Conservation (phyloP, 2,888 invertebrate genomes). For the Ceraclea dissimilis region DNA sequence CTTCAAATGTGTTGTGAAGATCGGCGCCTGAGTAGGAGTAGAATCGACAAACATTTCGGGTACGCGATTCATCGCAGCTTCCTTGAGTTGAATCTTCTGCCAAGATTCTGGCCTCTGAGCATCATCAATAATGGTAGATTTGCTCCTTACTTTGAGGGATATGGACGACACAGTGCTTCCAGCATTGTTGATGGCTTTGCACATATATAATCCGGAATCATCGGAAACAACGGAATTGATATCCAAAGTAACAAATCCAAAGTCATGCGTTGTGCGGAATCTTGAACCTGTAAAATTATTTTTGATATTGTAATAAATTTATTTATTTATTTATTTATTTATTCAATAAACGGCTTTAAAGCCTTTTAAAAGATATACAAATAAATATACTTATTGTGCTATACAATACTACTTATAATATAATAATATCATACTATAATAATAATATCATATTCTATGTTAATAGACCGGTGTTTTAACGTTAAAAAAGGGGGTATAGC, state of each 20-base stretch:
- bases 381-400: not conserved
- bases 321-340: too few relatives aligned
- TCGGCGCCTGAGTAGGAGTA: constrained; percentile 84
- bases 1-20: constrained; percentile 88
- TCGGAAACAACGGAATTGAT: constrained; percentile 80
- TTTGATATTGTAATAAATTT: not conserved
- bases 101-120: constrained; percentile 85
- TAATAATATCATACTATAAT: too few relatives aligned
- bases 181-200: constrained; percentile 87
- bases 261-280: constrained; percentile 87
- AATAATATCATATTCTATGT: too few relatives aligned
- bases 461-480: too few relatives aligned
- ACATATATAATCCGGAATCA: constrained; percentile 90
- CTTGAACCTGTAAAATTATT: constrained; percentile 56
- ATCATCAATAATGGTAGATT: constrained; percentile 73
- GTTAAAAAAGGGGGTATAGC: too few relatives aligned
- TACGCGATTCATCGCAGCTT: constrained; percentile 85
- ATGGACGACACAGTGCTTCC: constrained; percentile 93
- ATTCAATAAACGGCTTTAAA: too few relatives aligned
- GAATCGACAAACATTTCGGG: constrained; percentile 82
- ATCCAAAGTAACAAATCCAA: constrained; percentile 89
- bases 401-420: too few relatives aligned
- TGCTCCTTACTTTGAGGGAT: constrained; percentile 79
- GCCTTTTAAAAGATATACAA: too few relatives aligned
- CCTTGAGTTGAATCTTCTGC: constrained; percentile 86